A percentile compares a stretch with the other conserved stretches of the same genome.
Evolutionary conservation across 2,113 vertebrate genomes (phyloP).

Genomic region (Brienomyrus brachyistius): DNA sequence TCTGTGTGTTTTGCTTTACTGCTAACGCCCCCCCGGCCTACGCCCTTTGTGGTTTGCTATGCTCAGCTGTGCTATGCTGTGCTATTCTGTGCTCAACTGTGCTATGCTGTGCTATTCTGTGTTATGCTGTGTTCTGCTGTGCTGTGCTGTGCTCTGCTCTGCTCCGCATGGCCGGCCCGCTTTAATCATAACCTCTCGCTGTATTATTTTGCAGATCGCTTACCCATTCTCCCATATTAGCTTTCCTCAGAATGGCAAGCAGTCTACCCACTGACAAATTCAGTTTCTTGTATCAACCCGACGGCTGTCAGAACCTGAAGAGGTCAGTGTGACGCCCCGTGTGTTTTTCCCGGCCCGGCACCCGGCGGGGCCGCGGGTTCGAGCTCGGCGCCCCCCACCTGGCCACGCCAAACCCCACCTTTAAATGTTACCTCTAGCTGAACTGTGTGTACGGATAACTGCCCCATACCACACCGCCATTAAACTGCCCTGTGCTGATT

Average conservation of each 20-base stretch:
- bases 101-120: neutral
- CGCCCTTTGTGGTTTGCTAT: neutral
- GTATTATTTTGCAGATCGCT: slow-evolving; percentile 47
- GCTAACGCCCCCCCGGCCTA: neutral
- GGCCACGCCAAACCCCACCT: neutral
- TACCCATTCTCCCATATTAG: slow-evolving; percentile 47
- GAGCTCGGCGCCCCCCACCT: neutral
- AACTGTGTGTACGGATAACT: neutral
- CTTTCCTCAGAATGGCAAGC: slow-evolving; percentile 50
- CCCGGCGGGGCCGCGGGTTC: neutral
- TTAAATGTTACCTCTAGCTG: neutral
- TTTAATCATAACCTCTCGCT: slow-evolving; percentile 42
- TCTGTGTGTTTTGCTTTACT: neutral
- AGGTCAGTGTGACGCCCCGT: slow-evolving; percentile 45
- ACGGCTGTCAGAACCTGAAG: slow-evolving; percentile 48
- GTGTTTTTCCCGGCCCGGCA: neutral
- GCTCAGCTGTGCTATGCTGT: neutral
- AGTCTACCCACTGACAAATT: slow-evolving; percentile 50
- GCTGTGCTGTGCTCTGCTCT: slow-evolving; percentile 7
- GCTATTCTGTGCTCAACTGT: neutral
- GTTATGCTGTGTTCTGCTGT: neutral
- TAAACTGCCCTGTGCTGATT: neutral
- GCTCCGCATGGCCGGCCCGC: slow-evolving; percentile 26
- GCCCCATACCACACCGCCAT: neutral
- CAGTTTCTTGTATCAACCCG: slow-evolving; percentile 53